Base-by-base conservation (phyloP, 1,140 invertebrate genomes). In the Druon quercuslanigerum region DNA sequence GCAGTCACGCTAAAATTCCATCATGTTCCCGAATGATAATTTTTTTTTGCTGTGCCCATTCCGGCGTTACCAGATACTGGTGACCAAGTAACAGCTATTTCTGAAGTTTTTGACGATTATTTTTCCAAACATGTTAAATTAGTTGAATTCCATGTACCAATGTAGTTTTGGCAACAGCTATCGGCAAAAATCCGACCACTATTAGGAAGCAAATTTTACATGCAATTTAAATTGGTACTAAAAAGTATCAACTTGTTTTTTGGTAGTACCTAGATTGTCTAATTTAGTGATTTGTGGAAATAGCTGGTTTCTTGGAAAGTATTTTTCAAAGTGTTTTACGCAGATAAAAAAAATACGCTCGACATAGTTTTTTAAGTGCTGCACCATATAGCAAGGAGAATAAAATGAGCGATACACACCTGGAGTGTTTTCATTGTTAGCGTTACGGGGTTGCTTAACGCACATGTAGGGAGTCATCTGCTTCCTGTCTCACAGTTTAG, bases 41-140 rank as follows among this genome's bases (percentile, higher is more conserved):
- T 3, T 50, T 56, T 66, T 57, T 20, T 52, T 74, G 40, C 51
- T 20, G 54, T 74, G 1, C 40, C 8, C 17, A 12, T 20, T 11
- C 73, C 40, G 6, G 50, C 73, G 46, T 57, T 74, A 12, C 54
- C 57, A 25, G 73, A 74, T 2, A 57, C 73, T 19, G 73, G 73
- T 14, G 57, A 54, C 9, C 73, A 75, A 25, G 14, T 75, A 14
- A 75, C 54, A 12, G 52, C 51, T n/a, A n/a, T 66, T 3, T 75
- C 74, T 2, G 3, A 51, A 40, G 25, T 51, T 19, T 75, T 16
- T 75, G 70, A 71, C 13, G 7, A 50, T 50, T 75, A 75, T 51
- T 51, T 75, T 13, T 17, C 20, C n/a, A 14, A 66, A 11, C 57
- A 75, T 25, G 20, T 1, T 25, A 25, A 25, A 25, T 25, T 25